Base-by-base conservation (phyloP, 1,140 invertebrate genomes). In the Neodiprion virginianus region DNA sequence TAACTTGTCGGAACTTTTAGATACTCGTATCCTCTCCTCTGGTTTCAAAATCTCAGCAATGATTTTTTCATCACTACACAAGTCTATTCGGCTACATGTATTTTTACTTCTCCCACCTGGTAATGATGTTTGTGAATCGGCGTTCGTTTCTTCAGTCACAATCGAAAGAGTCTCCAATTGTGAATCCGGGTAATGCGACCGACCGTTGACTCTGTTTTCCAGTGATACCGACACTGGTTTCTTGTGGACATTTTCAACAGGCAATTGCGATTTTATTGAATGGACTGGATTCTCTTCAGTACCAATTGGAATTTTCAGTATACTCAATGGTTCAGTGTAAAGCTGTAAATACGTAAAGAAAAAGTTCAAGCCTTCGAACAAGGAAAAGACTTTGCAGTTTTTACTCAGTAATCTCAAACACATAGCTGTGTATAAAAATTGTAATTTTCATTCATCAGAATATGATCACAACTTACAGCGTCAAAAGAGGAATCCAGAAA, bases 401-500 rank as follows among this genome's bases (percentile, higher is more conserved):
- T 21, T 66, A 66, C 14, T 66, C 61, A 40, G 28, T 40, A 40
- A 40, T 40, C 28, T 40, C 28, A 40, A 40, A 40, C 28, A 40
- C 5, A 40, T 40, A 40, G 5, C 28, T 40, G 28, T 40, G 5
- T 40, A 40, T 40, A 40, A 40, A 40, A 40, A 40, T 40, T 40
- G 28, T 40, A 40, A 40, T 5, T 40, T 40, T 40, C 28, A 40
- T 14, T 61, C 3, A 61, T 61, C 11, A 61, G 53, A 61, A 61
- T 40, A 40, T 5, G 8, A 61, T 61, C 53, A 4, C n/a, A 12
- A 81, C 79, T 85, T 81, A 88, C 86, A 73, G 86, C 88, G 21
- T 94, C 92, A 82, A 96, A 97, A 80, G 91, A 91, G 23, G 96
- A 88, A 84, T 99, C 97, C 49, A 97, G 90, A 88, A 99, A 99